Evolutionary conservation across 2,888 invertebrate genomes (phyloP), one percentile per base, ranked within the genome.

Genomic region (Pheosia gnoma): DNA sequence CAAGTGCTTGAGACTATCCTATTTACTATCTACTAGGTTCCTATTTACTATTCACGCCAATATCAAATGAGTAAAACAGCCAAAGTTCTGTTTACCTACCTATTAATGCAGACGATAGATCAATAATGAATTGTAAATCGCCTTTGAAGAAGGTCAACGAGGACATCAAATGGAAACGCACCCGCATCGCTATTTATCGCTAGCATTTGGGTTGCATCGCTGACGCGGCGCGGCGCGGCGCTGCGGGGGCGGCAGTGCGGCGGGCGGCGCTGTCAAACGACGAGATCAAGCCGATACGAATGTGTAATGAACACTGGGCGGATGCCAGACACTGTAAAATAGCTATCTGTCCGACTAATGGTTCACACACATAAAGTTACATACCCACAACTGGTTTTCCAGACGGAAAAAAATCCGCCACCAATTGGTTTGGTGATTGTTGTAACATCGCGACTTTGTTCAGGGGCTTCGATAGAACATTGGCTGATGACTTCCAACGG

Each of bases 261-360:
- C 25, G 25, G n/a, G 54, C 69, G 64, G 62, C 69, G 59, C 70
- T 72, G 74, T 74, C 70, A 73, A 68, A 71, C 59, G 69, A 65
- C 66, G 67, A 73, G 59, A 76, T 70, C 71, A 68, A 71, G 68
- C 62, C 71, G 68, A 69, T 74, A 73, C 71, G 65, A 72, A 75
- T 77, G 70, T 72, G 70, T 68, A 74, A 68, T 70, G 68, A 63
- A 67, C 67, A 71, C 82, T 88, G 89, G 87, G 82, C 73, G 80
- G 70, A 71, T 80, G 89, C 88, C 89, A 89, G 80, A 68, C 74
- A 63, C 70, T 72, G 75, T 73, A 78, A 84, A 83, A 82, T 84
- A 83, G 78, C 78, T 73, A 75, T 72, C 78, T 74, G 68, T 65
- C 61, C 70, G 64, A 61, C 59, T 59, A 61, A 43, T 57, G 60